phyloP scores from a whole-genome alignment of 2,113 vertebrate species.

The Gopherus evgoodei region DNA sequence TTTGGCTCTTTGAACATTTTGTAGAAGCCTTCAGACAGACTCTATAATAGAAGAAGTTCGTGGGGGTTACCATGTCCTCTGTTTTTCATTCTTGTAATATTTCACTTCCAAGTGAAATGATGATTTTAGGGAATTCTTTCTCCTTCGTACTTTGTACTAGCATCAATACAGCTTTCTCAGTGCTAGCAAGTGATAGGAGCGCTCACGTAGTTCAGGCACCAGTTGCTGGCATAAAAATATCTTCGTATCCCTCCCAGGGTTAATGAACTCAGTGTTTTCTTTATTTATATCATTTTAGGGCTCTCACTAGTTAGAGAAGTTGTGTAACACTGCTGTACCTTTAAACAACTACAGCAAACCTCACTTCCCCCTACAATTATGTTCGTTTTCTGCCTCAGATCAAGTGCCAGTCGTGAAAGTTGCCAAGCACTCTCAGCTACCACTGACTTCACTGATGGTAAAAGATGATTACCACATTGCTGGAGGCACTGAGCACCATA shows the following conservation, averaged over 20 bases:
- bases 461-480: not conserved
- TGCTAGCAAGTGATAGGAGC: not conserved
- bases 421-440: not conserved
- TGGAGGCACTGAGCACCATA: not conserved
- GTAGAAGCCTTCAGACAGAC: conserved; percentile 37
- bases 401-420: not conserved
- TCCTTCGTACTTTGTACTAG: not conserved
- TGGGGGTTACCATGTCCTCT: not conserved
- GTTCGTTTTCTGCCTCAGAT: not conserved
- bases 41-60: not conserved
- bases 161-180: not conserved
- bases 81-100: not conserved
- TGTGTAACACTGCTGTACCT: not conserved
- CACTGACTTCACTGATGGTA: not conserved
- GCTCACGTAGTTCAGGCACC: not conserved
- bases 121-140: not conserved
- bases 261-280: not conserved
- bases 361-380: not conserved
- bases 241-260: not conserved
- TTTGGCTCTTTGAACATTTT: conserved; percentile 37
- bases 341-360: not conserved
- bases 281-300: not conserved
- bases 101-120: not conserved
- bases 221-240: not conserved
- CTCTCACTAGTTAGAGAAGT: not conserved